A percentile compares a stretch with the other conserved stretches of the same genome.
These are phyloP conservation scores for Drosophila kurseongensis DNA, from an alignment of 1,140 invertebrate genomes.

Conservation along the genomic window DNA sequence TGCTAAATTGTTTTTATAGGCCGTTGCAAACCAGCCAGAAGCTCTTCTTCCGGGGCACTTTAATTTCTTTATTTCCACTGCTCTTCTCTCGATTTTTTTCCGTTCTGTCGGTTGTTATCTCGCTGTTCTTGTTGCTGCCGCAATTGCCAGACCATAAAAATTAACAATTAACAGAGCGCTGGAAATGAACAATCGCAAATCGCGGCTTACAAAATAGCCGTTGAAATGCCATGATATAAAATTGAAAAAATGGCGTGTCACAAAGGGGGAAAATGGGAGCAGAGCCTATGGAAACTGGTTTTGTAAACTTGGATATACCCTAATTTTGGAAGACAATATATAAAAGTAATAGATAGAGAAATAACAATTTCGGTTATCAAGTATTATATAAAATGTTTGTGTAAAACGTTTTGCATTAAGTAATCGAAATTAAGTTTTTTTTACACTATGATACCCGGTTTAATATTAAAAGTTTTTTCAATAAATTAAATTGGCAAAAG, in stretches of 20 bases:
- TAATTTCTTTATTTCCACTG: slow-evolving; percentile 75
- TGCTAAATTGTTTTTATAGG: slow-evolving; percentile 82
- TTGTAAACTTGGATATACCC: neutral
- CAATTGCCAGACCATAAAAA: slow-evolving; percentile 84
- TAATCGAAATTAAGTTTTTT: too few relatives aligned
- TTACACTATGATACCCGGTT: too few relatives aligned
- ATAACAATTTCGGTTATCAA: too few relatives aligned
- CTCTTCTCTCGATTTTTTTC: slow-evolving; percentile 15
- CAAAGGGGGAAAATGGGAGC: slow-evolving; percentile 11
- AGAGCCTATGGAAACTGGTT: neutral
- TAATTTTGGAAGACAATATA: neutral
- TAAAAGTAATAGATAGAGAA: too few relatives aligned
- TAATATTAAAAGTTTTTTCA: too few relatives aligned
- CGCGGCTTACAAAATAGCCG: slow-evolving; percentile 70
- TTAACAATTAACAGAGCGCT: slow-evolving; percentile 81
- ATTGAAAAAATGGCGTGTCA: slow-evolving; percentile 25
- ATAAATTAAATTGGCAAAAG: too few relatives aligned
- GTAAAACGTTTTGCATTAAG: too few relatives aligned
- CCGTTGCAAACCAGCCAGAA: slow-evolving; percentile 27
- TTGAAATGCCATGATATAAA: slow-evolving; percentile 56
- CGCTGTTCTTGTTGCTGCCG: slow-evolving; percentile 21
- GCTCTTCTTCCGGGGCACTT: slow-evolving; percentile 45
- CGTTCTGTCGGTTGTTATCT: slow-evolving; percentile 5
- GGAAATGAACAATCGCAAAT: slow-evolving; percentile 71
- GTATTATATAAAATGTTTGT: too few relatives aligned